Evolutionary conservation across 2,888 invertebrate species (phyloP).

Genomic region (Nasonia oneida): DNA sequence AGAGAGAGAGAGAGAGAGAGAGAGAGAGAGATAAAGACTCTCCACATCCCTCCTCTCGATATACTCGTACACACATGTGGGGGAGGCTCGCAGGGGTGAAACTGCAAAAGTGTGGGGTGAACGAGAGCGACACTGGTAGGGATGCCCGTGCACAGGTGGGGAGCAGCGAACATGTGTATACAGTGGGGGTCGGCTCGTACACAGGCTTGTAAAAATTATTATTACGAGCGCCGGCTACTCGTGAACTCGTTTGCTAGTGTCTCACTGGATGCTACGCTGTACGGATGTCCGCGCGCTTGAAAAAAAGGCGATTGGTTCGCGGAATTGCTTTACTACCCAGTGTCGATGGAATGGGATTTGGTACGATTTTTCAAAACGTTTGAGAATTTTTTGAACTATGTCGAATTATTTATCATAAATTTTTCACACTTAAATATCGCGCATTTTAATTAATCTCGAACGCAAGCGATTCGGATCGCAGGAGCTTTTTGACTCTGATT

Average conservation of each 20-base stretch:
- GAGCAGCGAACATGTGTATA: conserved; percentile 66
- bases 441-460: not conserved
- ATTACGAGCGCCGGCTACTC: conserved; percentile 67
- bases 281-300: conserved; percentile 10
- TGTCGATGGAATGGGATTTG: not conserved
- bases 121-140: conserved; percentile 53
- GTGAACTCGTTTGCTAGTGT: conserved; percentile 44
- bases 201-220: conserved; percentile 77
- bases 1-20: not conserved
- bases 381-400: too few species aligned
- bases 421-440: not conserved
- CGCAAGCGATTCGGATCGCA: not conserved
- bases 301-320: not conserved
- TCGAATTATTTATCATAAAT: not conserved
- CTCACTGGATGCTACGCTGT: conserved; percentile 46
- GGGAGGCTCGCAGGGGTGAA: conserved; percentile 66
- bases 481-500: not conserved
- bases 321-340: not conserved
- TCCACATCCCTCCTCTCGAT: conserved; percentile 62
- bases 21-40: not conserved
- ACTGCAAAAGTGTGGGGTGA: conserved; percentile 66
- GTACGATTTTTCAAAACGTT: not conserved
- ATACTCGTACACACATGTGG: conserved; percentile 58
- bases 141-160: conserved; percentile 67
- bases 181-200: conserved; percentile 64